Evolutionary conservation across 1,140 invertebrate genomes (phyloP), one percentile per base, ranked within the genome.

Genomic region (Vollenhovia emeryi): DNA sequence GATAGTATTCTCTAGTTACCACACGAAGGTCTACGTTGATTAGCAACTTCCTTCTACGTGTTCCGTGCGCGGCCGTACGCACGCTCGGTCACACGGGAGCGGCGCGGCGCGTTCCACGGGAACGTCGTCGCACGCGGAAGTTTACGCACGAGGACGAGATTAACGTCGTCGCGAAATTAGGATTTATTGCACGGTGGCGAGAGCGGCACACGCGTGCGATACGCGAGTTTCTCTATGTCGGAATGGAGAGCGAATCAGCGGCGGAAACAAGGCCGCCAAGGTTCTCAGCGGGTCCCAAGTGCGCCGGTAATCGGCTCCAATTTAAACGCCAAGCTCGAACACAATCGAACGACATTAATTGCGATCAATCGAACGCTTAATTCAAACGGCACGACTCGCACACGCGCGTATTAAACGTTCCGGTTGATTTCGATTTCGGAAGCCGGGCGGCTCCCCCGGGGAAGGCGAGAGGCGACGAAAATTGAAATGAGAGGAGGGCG

Each of bases 21-120:
- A 74, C 36, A 89, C 88, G 88, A 90, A 90, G 88, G 86, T 90
- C 88, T 76, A 86, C 86, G 88, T 90, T 90, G 89, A 90, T 90
- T 90, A 75, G 89, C 71, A 84, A 90, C 88, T 90, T 90, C 89
- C 89, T 90, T 90, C 82, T 89, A 83, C 89, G 88, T 90, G 88
- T 90, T 83, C 59, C 76, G 86, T 73, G 55, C 75, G 62, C 74
- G 87, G 62, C 36, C 27, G 74, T 48, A 60, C 75, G 74, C 50
- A 48, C 69, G 50, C 43, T 45, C 55, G 85, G 76, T 86, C 80
- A 84, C 79, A 80, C 87, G 60, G 59, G 59, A 62, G 59, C 59
- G 59, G 59, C 59, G 78, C 66, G 85, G 74, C 48, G 74, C 48
- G 74, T 33, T 62, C 86, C 74, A 88, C 83, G 87, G 78, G 78